Base-by-base conservation (phyloP, 2,797 vertebrate genomes). In the Acomys russatus region DNA sequence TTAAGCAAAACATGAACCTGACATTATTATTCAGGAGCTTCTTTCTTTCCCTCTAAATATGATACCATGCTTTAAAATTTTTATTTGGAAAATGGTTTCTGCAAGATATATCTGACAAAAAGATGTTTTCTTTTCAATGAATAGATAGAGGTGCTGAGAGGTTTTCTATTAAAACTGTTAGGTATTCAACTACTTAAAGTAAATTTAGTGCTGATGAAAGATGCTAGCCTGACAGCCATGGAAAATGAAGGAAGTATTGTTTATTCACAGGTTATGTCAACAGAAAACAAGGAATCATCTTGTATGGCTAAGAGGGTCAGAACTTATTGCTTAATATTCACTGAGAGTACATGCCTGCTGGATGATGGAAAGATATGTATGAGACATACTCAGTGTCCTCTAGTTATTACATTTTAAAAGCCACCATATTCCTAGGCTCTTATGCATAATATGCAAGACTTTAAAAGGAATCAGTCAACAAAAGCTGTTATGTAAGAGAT, bases 1-100 rank as follows among this genome's bases (percentile, higher is more conserved):
- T 94, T 95, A 98, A 94, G 44, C 92, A 92, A 98, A 97, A 92
- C 79, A 79, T 51, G 94, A 97, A 98, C 98, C 86, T 63, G 49
- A 85, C 91, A 96, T 92, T 95, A 78, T 59, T 59, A 97, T 97
- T 97, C 93, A 96, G 83, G 49, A 90, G 83, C 78, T 97, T 98
- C 96, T 96, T 88, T 92, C 61, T 90, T 86, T 92, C n/a, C 78
- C 64, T 92, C 85, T 96, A 97, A 97, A 98, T 84, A 94, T 97
- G 96, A 73, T 80, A 97, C 68, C 35, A 92, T 3, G 90, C 91
- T 79, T 14, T 20, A 89, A 92, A 91, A 83, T 96, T 56, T 71
- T 59, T 80, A 76, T 94, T 95, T 92, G 64, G 91, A 71, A 97
- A 98, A 97, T 94, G 74, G 56, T 66, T 98, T 93, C 87, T 97